Percentiles rank a stretch among this genome's conserved stretches.
phyloP scores from a whole-genome alignment of 1,140 invertebrate species.

The Cotesia glomerata region DNA sequence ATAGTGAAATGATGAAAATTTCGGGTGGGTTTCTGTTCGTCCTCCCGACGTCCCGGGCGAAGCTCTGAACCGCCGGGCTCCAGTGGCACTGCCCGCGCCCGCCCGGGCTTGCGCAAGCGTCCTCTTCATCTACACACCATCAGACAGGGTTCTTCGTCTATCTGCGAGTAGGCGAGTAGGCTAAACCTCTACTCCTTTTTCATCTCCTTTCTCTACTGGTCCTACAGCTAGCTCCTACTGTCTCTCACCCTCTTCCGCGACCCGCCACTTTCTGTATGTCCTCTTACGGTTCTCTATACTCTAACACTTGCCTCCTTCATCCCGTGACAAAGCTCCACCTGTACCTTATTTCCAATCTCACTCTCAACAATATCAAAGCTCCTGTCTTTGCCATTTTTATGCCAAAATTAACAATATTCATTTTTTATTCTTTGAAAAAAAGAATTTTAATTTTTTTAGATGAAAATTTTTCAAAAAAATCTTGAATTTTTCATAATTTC shows the following conservation, averaged over 20 bases:
- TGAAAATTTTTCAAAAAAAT: no score
- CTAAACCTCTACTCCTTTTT: slow-evolving; percentile 28
- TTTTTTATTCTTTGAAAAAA: no score
- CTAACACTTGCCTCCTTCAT: slow-evolving; percentile 23
- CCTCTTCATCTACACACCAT: slow-evolving; percentile 47
- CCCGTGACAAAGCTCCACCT: slow-evolving; percentile 28
- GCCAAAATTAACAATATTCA: no score
- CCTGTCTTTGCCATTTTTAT: no score
- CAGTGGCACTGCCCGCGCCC: slow-evolving; percentile 61
- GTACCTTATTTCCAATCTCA: no score
- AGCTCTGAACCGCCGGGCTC: slow-evolving; percentile 63
- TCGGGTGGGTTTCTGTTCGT: slow-evolving; percentile 42
- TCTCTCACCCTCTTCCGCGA: slow-evolving; percentile 11
- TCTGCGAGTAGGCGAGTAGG: neutral
- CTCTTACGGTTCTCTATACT: slow-evolving; percentile 22
- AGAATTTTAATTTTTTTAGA: no score
- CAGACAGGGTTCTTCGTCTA: slow-evolving; percentile 36
- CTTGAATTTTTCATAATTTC: no score
- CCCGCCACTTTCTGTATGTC: slow-evolving; percentile 1
- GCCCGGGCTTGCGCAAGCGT: slow-evolving; percentile 62
- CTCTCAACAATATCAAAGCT: no score
- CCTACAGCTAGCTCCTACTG: neutral
- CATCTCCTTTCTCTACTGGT: slow-evolving; percentile 1
- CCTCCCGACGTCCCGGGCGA: slow-evolving; percentile 62
- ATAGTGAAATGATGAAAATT: slow-evolving; percentile 14